A percentile compares a stretch with the other conserved stretches of the same genome.
Conservation (phyloP, 2,113 vertebrate genomes). For the Theropithecus gelada region DNA sequence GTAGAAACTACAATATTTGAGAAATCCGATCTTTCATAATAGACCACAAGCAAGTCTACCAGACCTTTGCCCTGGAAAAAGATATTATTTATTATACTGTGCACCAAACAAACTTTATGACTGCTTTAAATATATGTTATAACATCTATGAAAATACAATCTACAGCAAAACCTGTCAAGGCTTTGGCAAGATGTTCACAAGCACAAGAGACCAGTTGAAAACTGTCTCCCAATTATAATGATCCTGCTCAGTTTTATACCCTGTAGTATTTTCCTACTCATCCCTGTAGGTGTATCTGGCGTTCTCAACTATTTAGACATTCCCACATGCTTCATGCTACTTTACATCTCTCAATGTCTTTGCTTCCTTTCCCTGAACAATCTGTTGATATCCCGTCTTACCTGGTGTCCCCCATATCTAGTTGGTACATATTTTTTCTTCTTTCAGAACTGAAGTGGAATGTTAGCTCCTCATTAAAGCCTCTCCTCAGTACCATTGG, state of each 20-base stretch:
- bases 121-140: neutral
- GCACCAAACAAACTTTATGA: neutral
- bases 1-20: neutral
- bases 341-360: neutral
- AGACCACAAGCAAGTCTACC: neutral
- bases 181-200: neutral
- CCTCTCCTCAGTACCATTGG: neutral
- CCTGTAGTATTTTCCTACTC: neutral
- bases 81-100: neutral
- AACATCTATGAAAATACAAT: neutral
- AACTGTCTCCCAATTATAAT: neutral
- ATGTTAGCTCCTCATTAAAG: neutral
- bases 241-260: neutral
- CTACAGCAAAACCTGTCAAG: neutral
- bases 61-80: neutral
- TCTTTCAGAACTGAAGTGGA: neutral
- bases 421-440: neutral
- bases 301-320: neutral
- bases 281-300: neutral
- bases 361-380: neutral
- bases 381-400: neutral
- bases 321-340: neutral
- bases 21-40: neutral
- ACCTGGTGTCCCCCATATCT: neutral
- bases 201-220: neutral